phyloP scores from a whole-genome alignment of 2,113 vertebrate species.

The Tragelaphus buxtoni region DNA sequence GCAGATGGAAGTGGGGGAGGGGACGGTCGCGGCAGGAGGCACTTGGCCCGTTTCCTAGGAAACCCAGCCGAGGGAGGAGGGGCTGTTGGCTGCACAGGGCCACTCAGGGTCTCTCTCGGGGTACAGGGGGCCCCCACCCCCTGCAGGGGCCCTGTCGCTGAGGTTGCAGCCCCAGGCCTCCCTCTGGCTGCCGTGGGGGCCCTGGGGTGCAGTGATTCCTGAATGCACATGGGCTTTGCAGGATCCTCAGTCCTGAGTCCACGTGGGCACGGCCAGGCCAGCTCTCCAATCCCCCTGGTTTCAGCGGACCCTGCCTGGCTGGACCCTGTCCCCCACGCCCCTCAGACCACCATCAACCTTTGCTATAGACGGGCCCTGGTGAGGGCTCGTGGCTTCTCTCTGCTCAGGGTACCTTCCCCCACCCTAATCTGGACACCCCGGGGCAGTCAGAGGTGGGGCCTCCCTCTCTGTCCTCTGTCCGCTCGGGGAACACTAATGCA shows the following conservation, averaged over 20 bases:
- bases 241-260: neutral
- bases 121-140: neutral
- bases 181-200: neutral
- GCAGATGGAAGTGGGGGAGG: neutral
- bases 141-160: neutral
- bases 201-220: neutral
- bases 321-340: neutral
- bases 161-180: neutral
- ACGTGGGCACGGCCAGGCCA: neutral
- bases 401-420: neutral
- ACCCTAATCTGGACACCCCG: rapidly evolving
- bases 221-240: neutral
- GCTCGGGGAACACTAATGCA: rapidly evolving
- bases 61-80: neutral
- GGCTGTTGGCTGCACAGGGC: neutral
- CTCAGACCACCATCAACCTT: neutral
- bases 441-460: neutral
- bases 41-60: conserved; percentile 25
- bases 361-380: neutral
- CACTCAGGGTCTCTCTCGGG: neutral
- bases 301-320: neutral
- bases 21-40: neutral
- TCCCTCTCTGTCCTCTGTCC: neutral
- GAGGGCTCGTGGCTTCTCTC: neutral
- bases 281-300: rapidly evolving